Evolutionary conservation across 2,888 invertebrate species (phyloP).

Genomic region (Malthinus flaveolus): DNA sequence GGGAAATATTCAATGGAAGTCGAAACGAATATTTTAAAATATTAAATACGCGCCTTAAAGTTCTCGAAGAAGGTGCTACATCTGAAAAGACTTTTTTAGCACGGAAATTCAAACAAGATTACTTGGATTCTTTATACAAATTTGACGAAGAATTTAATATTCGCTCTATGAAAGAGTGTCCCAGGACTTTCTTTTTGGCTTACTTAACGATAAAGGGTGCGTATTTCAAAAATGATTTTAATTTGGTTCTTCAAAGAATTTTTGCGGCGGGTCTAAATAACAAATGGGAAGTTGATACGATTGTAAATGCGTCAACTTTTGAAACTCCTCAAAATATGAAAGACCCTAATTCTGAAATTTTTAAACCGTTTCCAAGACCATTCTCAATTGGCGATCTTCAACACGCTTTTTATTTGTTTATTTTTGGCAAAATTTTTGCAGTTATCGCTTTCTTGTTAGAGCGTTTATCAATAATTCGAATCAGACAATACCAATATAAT

Average conservation of each 20-base stretch:
- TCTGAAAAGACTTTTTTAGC: conserved; percentile 37
- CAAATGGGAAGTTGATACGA: conserved; percentile 46
- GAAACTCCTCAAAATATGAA: no score
- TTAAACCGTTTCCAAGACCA: conserved; percentile 13
- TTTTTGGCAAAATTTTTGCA: conserved; percentile 43
- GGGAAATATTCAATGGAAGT: conserved; percentile 49
- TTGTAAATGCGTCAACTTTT: no score
- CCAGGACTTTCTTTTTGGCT: conserved; percentile 51
- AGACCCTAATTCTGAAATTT: no score
- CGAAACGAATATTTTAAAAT: conserved; percentile 43
- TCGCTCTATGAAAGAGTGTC: conserved; percentile 52
- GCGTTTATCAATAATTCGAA: no score
- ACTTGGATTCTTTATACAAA: conserved; percentile 19
- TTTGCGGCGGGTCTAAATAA: conserved; percentile 47
- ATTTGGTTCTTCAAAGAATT: conserved; percentile 44
- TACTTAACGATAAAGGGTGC: conserved; percentile 48
- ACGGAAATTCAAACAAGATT: conserved; percentile 15
- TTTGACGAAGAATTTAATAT: conserved; percentile 11
- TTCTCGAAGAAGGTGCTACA: conserved; percentile 40
- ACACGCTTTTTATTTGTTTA: conserved; percentile 48
- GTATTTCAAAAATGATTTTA: conserved; percentile 44
- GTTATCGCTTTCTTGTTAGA: conserved; percentile 26
- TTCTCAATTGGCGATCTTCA: conserved; percentile 50
- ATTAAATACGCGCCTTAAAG: conserved; percentile 46
- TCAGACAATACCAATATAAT: no score